Conservation (phyloP, 2,797 vertebrate genomes). For the Anas bahamensis region DNA sequence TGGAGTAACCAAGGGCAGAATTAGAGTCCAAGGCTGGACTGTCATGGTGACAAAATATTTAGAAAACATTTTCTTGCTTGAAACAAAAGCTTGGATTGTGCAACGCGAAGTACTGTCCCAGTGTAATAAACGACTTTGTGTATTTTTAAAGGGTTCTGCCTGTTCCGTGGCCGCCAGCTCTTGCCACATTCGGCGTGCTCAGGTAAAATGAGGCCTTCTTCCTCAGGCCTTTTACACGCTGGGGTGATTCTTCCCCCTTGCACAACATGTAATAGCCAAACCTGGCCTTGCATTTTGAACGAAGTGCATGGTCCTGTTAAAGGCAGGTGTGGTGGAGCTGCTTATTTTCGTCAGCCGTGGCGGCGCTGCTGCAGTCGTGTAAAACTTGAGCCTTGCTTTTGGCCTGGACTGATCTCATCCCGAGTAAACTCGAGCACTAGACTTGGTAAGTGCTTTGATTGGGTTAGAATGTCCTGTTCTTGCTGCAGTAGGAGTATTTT, state of each 20-base stretch:
- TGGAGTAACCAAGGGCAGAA: conserved; percentile 37
- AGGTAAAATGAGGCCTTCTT: conserved; percentile 29
- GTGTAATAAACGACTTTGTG: conserved; percentile 36
- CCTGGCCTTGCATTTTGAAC: background rate
- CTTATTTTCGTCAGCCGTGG: rapidly evolving
- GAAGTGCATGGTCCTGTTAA: background rate
- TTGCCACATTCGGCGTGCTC: background rate
- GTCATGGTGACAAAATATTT: conserved; percentile 75
- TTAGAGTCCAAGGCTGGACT: conserved; percentile 35
- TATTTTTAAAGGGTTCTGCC: conserved; percentile 44
- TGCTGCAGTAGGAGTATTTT: background rate
- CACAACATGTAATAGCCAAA: background rate
- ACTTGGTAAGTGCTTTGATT: conserved; percentile 2
- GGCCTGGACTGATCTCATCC: background rate
- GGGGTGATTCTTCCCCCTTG: background rate
- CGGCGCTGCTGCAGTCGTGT: background rate
- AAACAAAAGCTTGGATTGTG: conserved; percentile 70
- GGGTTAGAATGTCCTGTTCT: background rate
- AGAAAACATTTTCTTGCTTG: conserved; percentile 66
- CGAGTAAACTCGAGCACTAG: background rate
- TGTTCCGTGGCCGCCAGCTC: conserved; percentile 1
- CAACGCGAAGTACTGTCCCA: conserved; percentile 22
- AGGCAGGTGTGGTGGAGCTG: too few species aligned
- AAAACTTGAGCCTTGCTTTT: background rate
- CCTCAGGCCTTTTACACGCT: background rate